Conservation (phyloP, 2,888 invertebrate species). For the Limenitis arthemis region DNA sequence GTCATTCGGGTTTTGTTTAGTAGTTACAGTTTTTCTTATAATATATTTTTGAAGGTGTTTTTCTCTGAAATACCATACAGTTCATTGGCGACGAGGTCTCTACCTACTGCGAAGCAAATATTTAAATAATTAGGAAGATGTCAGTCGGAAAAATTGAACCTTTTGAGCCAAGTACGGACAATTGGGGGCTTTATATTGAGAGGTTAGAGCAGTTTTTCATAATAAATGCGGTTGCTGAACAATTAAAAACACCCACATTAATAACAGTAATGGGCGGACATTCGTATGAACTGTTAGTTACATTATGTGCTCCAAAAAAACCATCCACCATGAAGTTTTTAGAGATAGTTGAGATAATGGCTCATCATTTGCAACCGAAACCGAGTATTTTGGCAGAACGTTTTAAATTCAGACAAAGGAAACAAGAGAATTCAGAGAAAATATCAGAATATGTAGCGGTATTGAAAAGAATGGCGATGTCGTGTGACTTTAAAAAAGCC, state of each 20-base stretch:
- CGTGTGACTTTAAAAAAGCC: conserved; percentile 13
- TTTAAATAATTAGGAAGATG: background rate
- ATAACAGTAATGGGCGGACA: conserved; percentile 18
- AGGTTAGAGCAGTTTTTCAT: conserved; percentile 8
- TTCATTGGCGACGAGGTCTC: too few species aligned
- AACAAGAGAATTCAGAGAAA: conserved; percentile 11
- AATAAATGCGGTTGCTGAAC: background rate
- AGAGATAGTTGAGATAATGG: conserved; percentile 11
- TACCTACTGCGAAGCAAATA: too few species aligned
- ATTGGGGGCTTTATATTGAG: conserved; percentile 4
- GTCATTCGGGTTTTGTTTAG: too few species aligned
- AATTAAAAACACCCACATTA: conserved; percentile 12
- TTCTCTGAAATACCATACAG: too few species aligned
- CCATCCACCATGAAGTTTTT: conserved; percentile 6
- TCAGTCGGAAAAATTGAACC: background rate
- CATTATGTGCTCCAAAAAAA: conserved; percentile 20
- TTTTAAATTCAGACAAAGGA: conserved; percentile 21
- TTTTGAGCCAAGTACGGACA: background rate
- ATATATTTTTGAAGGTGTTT: too few species aligned
- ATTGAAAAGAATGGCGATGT: conserved; percentile 18
- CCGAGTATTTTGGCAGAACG: conserved; percentile 20
- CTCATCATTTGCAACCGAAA: conserved; percentile 18
- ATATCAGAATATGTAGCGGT: conserved; percentile 4
- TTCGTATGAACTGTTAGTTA: conserved; percentile 12
- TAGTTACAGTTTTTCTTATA: too few species aligned